Conservation (phyloP, 2,113 vertebrate genomes). For the Seriola rivoliana region DNA sequence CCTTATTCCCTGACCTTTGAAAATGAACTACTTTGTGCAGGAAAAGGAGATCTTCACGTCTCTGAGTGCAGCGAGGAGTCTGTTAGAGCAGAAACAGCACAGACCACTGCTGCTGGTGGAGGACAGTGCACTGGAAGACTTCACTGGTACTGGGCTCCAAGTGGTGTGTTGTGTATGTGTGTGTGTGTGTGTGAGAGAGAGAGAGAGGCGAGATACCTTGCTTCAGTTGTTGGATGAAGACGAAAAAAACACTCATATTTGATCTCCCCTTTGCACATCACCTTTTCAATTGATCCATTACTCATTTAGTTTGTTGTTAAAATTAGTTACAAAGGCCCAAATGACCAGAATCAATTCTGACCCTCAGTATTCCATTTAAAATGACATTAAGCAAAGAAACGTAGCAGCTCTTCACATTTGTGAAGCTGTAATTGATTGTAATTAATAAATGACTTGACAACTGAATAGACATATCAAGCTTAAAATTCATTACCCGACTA, state of each 20-base stretch:
- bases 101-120: conserved; percentile 93
- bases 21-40: conserved; percentile 27
- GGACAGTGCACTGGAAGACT: conserved; percentile 91
- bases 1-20: background rate
- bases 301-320: background rate
- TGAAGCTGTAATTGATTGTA: background rate
- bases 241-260: background rate
- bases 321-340: background rate
- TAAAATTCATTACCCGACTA: background rate
- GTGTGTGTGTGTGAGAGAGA: background rate
- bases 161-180: background rate
- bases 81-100: conserved; percentile 89
- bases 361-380: no score
- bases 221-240: background rate
- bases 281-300: no score
- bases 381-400: no score
- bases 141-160: conserved; percentile 83
- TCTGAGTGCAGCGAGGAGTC: conserved; percentile 91
- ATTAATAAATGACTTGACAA: no score
- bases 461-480: no score
- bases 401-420: background rate
- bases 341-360: no score
- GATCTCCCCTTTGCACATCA: background rate
- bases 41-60: conserved; percentile 97
- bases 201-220: background rate